These are phyloP conservation scores for Distichodus sexfasciatus DNA, from an alignment of 2,797 vertebrate species.

Conservation along the genomic window DNA sequence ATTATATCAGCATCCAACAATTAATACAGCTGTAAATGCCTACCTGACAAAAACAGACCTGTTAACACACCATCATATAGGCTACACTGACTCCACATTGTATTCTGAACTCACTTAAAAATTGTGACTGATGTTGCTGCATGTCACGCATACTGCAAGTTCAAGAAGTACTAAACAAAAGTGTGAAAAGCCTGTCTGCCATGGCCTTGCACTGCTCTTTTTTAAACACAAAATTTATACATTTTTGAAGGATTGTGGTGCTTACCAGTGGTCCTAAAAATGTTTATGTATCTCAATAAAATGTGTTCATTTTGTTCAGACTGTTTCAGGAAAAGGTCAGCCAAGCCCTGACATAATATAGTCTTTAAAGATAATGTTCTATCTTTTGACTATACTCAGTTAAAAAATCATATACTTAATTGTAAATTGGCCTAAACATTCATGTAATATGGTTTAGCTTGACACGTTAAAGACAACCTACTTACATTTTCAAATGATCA, in stretches of 20 bases:
- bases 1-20: not conserved
- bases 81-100: not conserved
- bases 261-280: too few relatives aligned
- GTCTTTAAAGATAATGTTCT: too few relatives aligned
- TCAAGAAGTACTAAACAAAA: slow-evolving; percentile 34
- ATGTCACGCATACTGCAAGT: slow-evolving; percentile 18
- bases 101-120: not conserved
- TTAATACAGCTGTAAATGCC: slow-evolving; percentile 21
- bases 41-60: not conserved
- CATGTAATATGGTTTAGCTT: too few relatives aligned
- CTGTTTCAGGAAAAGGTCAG: too few relatives aligned
- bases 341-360: too few relatives aligned
- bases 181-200: slow-evolving; percentile 19
- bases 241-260: slow-evolving; percentile 19
- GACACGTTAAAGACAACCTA: too few relatives aligned
- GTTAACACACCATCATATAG: not conserved
- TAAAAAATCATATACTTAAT: too few relatives aligned
- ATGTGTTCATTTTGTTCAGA: too few relatives aligned
- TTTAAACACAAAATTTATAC: not conserved
- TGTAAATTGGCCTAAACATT: too few relatives aligned
- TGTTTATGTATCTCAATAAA: too few relatives aligned
- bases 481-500: not conserved
- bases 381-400: too few relatives aligned
- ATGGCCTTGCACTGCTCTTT: slow-evolving; percentile 31
- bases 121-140: slow-evolving; percentile 7